A percentile compares a stretch with the other conserved stretches of the same genome.
Conservation (phyloP, 1,140 invertebrate genomes). For the Brachionus koreanus region DNA sequence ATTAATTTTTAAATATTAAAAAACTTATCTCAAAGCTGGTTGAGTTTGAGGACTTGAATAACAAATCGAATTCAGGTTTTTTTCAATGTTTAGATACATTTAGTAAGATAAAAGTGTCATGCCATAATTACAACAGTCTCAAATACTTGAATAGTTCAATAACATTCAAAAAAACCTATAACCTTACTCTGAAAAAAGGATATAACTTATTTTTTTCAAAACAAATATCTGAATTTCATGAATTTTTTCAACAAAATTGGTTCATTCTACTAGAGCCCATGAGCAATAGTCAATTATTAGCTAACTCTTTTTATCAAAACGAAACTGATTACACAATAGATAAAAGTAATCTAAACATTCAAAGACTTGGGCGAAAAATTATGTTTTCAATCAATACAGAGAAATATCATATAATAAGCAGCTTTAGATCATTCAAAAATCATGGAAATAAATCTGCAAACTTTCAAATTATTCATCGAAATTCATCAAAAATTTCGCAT, state of each 20-base stretch:
- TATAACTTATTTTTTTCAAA: neutral
- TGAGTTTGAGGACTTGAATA: neutral
- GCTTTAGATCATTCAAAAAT: neutral
- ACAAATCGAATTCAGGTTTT: neutral
- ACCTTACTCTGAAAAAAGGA: neutral
- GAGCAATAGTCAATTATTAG: neutral
- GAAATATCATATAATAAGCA: neutral
- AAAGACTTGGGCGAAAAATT: neutral
- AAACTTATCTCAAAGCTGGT: neutral
- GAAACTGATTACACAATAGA: neutral
- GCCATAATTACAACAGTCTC: neutral
- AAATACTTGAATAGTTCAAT: neutral
- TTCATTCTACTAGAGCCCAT: neutral
- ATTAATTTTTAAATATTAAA: neutral
- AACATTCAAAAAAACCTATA: neutral
- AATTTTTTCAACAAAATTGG: neutral
- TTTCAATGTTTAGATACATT: neutral
- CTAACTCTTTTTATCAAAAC: neutral
- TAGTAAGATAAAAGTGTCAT: neutral
- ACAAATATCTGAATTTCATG: neutral
- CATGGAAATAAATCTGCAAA: neutral
- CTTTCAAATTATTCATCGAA: neutral
- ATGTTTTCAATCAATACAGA: neutral
- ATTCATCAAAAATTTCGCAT: neutral
- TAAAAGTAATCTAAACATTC: neutral